Conservation (phyloP, 2,113 vertebrate species). For the Oncorhynchus masou region DNA sequence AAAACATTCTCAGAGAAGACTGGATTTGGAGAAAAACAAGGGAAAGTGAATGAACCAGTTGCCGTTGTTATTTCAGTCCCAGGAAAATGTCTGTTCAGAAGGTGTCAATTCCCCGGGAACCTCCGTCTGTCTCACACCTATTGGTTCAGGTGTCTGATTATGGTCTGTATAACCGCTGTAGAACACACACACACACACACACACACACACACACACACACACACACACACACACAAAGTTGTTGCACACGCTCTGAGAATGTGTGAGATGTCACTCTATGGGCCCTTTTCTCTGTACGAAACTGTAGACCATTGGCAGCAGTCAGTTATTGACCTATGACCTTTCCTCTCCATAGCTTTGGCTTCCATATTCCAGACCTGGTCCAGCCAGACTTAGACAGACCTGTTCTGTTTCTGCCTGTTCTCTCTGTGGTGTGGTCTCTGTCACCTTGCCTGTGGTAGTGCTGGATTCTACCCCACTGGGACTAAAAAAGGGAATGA, state of each 20-base stretch:
- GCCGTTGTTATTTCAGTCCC: too few species aligned
- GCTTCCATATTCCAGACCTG: neutral
- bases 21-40: too few species aligned
- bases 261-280: neutral
- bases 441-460: neutral
- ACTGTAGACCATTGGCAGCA: neutral
- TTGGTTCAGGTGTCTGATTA: neutral
- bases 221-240: neutral
- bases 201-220: neutral
- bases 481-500: slow-evolving; percentile 16
- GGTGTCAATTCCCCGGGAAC: too few species aligned
- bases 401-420: too few species aligned
- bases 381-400: too few species aligned
- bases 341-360: neutral
- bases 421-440: neutral
- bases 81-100: too few species aligned
- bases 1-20: too few species aligned
- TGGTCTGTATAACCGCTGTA: neutral
- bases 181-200: neutral
- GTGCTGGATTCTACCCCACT: neutral
- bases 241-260: neutral
- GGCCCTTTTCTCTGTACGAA: neutral
- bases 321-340: too few species aligned
- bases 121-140: neutral
- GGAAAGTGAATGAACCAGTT: too few species aligned